A percentile compares a stretch with the other conserved stretches of the same genome.
Evolutionary conservation across 2,888 invertebrate genomes (phyloP).

Genomic region (Lepidocyrtoides sp.): DNA sequence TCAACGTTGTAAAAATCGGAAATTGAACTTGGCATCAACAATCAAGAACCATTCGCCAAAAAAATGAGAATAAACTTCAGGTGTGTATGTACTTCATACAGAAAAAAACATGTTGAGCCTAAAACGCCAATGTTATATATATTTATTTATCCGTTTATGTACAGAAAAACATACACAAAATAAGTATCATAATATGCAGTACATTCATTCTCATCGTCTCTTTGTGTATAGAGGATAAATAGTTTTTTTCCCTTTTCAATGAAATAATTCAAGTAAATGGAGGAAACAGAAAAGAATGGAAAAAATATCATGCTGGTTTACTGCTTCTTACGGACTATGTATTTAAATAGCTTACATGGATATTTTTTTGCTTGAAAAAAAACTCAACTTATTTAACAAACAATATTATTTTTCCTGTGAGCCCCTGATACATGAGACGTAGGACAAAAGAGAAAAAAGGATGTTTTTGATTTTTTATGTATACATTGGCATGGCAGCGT

Average conservation of each 20-base stretch:
- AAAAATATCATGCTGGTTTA: neutral
- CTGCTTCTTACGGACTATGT: neutral
- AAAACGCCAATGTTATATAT: neutral
- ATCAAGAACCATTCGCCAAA: neutral
- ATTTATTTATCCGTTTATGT: neutral
- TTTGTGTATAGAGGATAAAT: neutral
- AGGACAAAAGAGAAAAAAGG: too few relatives aligned
- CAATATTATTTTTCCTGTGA: too few relatives aligned
- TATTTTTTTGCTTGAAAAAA: neutral
- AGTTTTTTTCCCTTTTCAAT: neutral
- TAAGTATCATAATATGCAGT: too few relatives aligned
- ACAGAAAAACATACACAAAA: too few relatives aligned
- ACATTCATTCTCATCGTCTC: neutral
- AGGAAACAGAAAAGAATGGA: neutral
- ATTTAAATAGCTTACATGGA: neutral
- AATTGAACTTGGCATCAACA: slow-evolving; percentile 34
- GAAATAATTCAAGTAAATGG: neutral
- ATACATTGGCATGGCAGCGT: too few relatives aligned
- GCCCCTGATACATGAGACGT: neutral
- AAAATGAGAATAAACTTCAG: neutral
- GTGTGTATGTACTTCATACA: neutral
- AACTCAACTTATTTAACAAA: neutral
- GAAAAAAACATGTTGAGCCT: neutral
- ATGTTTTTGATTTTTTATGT: neutral
- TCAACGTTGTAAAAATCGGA: neutral